Evolutionary conservation across 1,140 invertebrate genomes (phyloP), one percentile per base, ranked within the genome.

Genomic region (Subanguina moxae): DNA sequence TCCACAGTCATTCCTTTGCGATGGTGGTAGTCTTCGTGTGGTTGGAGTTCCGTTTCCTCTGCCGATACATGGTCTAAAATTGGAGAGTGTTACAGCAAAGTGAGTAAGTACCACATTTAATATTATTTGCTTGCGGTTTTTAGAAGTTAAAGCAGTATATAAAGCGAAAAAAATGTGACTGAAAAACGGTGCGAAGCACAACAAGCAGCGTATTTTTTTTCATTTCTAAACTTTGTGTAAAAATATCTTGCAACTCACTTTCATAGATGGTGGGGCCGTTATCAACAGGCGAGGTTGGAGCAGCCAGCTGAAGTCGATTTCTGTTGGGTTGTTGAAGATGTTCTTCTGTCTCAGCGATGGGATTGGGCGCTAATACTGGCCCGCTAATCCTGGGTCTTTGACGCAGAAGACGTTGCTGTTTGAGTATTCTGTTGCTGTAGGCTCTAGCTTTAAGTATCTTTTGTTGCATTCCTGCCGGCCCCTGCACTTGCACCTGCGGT

Each of bases 1-100:
- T 61, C 58, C 27, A 61, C 27, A 21, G 19, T 43, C 58, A 61
- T 61, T 25, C 58, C 58, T 25, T 61, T 61, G 3, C 58, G 19
- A n/a, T 61, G 58, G 28, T 61, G 58, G 38, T 61, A 61, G 58
- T 61, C 58, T 3, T 61, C 58, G 3, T 21, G n/a, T 11, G 11
- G 11, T 7, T 13, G n/a, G 32, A 11, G 32, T 13, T 21, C 19
- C 3, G 8, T 15, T 52, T 52, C 48, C 23, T 52, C 48, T 5
- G 58, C 19, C 27, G 58, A 61, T 21, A 32, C 13, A 61, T 43
- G 58, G 28, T 13, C 58, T 61, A 13, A 28, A 61, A 61, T 21
- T 32, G n/a, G 28, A 25, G 13, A 58, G 11, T 1, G 28, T 38
- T 38, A 38, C 11, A 38, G 32, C 32, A 3, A 38, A 38, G 32